Conservation (phyloP, 2,888 invertebrate genomes). For the Pasiphila rectangulata region DNA sequence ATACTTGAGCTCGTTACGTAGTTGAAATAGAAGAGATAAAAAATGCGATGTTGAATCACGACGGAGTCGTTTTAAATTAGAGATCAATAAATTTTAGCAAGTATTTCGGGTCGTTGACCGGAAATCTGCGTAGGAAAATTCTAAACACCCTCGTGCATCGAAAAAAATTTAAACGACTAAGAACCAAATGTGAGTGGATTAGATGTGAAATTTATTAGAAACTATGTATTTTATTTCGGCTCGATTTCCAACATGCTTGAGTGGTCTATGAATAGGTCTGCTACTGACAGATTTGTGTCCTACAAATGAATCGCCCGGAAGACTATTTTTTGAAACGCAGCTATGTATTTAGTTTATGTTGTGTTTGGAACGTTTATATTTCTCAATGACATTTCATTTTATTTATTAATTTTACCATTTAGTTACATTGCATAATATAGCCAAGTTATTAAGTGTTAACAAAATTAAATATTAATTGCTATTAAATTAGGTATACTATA, state of each 20-base stretch:
- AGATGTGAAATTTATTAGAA: constrained; percentile 67
- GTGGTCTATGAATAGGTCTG: constrained; percentile 64
- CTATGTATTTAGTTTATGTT: constrained; percentile 50
- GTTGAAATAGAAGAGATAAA: constrained; percentile 35
- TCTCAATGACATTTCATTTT: constrained; percentile 8
- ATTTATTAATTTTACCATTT: too few relatives aligned
- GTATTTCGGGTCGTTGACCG: constrained; percentile 64
- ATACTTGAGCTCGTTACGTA: constrained; percentile 29
- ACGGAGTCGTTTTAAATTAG: constrained; percentile 51
- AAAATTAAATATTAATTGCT: too few relatives aligned
- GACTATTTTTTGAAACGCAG: constrained; percentile 47
- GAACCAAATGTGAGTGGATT: constrained; percentile 51
- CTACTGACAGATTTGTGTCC: constrained; percentile 75
- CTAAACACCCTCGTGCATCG: constrained; percentile 61
- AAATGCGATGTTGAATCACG: constrained; percentile 41
- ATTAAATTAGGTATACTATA: too few relatives aligned
- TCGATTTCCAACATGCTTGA: constrained; percentile 49
- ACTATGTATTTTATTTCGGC: constrained; percentile 68
- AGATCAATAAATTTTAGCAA: constrained; percentile 54
- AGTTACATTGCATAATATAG: too few relatives aligned
- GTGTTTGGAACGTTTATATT: constrained; percentile 37
- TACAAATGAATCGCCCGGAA: constrained; percentile 60
- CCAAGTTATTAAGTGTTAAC: too few relatives aligned
- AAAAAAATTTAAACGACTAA: constrained; percentile 41
- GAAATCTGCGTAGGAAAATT: constrained; percentile 42